Percentiles rank a stretch among this genome's conserved stretches.
These are phyloP conservation scores for Ciconia stormi DNA, from an alignment of 2,113 vertebrate genomes.

Conservation along the genomic window DNA sequence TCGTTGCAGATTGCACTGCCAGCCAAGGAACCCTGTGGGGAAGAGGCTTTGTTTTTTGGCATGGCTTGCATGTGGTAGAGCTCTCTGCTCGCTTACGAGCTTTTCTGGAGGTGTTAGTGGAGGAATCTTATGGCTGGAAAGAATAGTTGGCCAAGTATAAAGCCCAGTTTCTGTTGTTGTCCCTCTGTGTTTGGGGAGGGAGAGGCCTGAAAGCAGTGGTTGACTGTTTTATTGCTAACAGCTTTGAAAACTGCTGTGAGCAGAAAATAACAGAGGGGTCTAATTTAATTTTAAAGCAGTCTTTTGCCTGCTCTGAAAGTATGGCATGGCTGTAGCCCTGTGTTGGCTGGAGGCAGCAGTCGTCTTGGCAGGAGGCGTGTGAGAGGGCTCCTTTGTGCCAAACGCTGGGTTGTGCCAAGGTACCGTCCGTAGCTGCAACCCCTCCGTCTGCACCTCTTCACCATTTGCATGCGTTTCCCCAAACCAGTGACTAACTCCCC, in stretches of 20 bases:
- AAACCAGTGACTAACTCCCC: rapidly evolving
- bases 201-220: not conserved
- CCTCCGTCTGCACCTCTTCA: not conserved
- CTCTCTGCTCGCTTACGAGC: not conserved
- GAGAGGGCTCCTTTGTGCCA: not conserved
- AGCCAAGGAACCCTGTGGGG: not conserved
- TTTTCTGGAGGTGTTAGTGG: not conserved
- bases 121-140: not conserved
- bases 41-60: not conserved
- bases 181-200: not conserved
- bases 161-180: not conserved
- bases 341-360: not conserved
- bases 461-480: rapidly evolving
- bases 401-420: not conserved
- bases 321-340: not conserved
- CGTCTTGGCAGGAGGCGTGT: not conserved
- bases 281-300: not conserved
- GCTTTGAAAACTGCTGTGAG: not conserved
- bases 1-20: rapidly evolving
- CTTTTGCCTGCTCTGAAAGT: not conserved
- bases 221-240: not conserved
- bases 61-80: not conserved
- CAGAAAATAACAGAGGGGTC: not conserved
- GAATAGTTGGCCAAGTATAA: not conserved
- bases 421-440: not conserved